Evolutionary conservation across 2,888 invertebrate genomes (phyloP), one percentile per base, ranked within the genome.

Genomic region (Orgyia antiqua): DNA sequence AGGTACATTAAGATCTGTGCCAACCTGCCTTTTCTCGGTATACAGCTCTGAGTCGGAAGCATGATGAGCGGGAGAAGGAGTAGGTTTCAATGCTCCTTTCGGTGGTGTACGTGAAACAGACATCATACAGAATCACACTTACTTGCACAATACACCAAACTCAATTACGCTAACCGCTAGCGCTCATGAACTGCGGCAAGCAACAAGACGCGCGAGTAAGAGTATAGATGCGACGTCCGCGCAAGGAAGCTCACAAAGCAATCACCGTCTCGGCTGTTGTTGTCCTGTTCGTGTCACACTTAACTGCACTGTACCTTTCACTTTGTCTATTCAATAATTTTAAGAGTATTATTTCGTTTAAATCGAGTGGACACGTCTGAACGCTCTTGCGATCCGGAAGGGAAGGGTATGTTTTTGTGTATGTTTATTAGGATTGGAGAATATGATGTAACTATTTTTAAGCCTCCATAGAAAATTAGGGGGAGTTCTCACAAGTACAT

Each of bases 31-130:
- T 15, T 21, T 10, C 1, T 11, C 6, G 10, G 15, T 25, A 29
- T 33, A 28, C 4, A 33, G 24, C 11, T 28, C 28, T 4, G 33
- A 13, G 13, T 33, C 33, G 4, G 33, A 33, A 3, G 6, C 20
- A 20, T 7, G n/a, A 7, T 20, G 20, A 20, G 20, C n/a, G 7
- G 20, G 20, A 9, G 20, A 20, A n/a, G n/a, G 3, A 20, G n/a
- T 3, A 3, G 5, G 5, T n/a, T 20, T 20, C n/a, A n/a, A n/a
- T n/a, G n/a, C n/a, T n/a, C 6, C n/a, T n/a, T 20, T 20, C 3
- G 20, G 20, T 8, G 20, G 20, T 7, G 20, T 20, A 17, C 17
- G 17, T 17, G 17, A 17, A 17, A 17, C 17, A 5, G 17, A 17
- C 17, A 17, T 17, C 17, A 17, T 17, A 7, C 7, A 17, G 17